Percentiles rank a stretch among this genome's conserved stretches.
Conservation (phyloP, 2,888 invertebrate genomes). For the Linyphia triangularis region DNA sequence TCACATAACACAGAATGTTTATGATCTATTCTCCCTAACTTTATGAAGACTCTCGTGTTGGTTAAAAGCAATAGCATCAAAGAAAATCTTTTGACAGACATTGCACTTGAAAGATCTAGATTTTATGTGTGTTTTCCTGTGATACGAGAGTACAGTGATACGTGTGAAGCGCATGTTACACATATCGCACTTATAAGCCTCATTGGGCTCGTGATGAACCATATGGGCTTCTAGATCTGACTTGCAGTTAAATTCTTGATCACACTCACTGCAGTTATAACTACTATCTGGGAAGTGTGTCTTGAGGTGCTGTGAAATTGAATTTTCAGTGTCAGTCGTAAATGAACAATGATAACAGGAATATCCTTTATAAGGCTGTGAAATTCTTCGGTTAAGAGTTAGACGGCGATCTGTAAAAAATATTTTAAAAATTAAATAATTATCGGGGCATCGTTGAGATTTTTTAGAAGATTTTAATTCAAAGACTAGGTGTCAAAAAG, state of each 20-base stretch:
- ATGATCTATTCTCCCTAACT: background rate
- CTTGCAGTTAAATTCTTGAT: background rate
- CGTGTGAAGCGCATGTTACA: background rate
- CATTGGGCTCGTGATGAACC: background rate
- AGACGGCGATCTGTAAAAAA: background rate
- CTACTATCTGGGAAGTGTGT: background rate
- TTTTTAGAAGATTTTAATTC: too few relatives aligned
- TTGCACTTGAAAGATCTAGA: conserved; percentile 7
- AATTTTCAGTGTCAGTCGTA: background rate
- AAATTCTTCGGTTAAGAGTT: background rate
- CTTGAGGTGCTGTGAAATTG: background rate
- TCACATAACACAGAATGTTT: background rate
- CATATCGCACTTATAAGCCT: conserved; percentile 16
- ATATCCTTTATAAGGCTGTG: background rate
- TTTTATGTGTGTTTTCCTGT: conserved; percentile 1
- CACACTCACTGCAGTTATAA: background rate
- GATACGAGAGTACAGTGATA: background rate
- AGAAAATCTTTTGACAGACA: conserved; percentile 29
- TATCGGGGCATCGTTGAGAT: too few relatives aligned
- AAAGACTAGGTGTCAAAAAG: too few relatives aligned
- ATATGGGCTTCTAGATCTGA: background rate
- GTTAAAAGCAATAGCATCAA: conserved; percentile 22
- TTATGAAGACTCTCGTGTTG: conserved; percentile 28
- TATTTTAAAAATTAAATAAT: too few relatives aligned
- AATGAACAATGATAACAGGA: conserved; percentile 15